A percentile compares a stretch with the other conserved stretches of the same genome.
These are phyloP conservation scores for Lindbergichthys nudifrons DNA, from an alignment of 2,797 vertebrate genomes.

Conservation along the genomic window DNA sequence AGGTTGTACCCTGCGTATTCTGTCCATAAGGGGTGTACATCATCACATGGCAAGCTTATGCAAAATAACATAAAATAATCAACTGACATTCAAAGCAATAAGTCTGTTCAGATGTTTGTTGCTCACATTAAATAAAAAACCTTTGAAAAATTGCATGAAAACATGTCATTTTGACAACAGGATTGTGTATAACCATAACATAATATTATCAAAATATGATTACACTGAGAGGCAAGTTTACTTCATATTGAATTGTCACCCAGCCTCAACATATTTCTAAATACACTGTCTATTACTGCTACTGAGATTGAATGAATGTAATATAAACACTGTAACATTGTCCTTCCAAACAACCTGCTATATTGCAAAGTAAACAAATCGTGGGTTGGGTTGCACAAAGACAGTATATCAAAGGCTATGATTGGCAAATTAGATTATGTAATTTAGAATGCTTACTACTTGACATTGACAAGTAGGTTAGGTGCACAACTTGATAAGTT, in stretches of 20 bases:
- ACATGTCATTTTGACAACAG: not conserved
- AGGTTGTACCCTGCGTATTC: not conserved
- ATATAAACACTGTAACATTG: not conserved
- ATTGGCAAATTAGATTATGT: not conserved
- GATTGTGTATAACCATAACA: not conserved
- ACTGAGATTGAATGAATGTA: not conserved
- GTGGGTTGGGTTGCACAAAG: not conserved
- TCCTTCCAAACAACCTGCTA: not conserved
- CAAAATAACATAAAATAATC: not conserved
- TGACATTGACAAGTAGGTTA: constrained; percentile 10
- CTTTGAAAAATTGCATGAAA: not conserved
- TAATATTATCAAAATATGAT: accelerated
- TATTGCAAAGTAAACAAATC: not conserved
- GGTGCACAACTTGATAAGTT: constrained; percentile 26
- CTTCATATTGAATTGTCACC: not conserved
- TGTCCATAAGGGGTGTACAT: not conserved
- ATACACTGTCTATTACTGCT: no score
- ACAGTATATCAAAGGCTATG: not conserved
- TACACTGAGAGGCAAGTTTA: not conserved
- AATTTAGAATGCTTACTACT: not conserved
- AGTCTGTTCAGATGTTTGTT: not conserved
- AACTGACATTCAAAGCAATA: not conserved
- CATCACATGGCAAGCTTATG: not conserved
- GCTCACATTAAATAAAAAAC: not conserved
- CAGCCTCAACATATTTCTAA: not conserved